Percentiles rank a stretch among this genome's conserved stretches.
These are phyloP conservation scores for Melanerpes aurifrons DNA, from an alignment of 2,113 vertebrate species.

Conservation along the genomic window DNA sequence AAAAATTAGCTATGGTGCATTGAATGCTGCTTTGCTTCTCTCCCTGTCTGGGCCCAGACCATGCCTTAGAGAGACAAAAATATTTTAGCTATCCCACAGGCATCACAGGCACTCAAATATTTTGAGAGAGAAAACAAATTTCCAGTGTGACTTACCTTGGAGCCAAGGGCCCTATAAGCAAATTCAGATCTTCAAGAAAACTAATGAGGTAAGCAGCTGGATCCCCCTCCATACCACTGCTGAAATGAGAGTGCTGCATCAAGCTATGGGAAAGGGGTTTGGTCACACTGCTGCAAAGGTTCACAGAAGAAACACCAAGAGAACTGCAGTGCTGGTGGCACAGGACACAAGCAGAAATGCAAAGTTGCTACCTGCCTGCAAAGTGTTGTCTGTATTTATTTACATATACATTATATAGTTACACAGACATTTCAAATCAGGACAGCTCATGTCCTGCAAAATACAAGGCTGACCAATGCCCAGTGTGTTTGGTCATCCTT, in stretches of 20 bases:
- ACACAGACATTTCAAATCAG: neutral
- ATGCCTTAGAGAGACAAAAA: neutral
- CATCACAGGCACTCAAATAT: neutral
- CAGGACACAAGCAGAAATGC: neutral
- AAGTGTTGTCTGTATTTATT: neutral
- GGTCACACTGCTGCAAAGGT: fast-evolving
- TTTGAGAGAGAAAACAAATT: neutral
- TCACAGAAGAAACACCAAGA: neutral
- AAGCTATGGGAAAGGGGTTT: fast-evolving
- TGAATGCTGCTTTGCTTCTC: neutral
- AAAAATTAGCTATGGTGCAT: neutral
- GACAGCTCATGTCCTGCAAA: neutral
- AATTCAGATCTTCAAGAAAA: conserved; percentile 4
- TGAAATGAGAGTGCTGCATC: neutral
- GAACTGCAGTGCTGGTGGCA: neutral
- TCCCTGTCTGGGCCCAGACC: neutral
- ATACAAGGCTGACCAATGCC: neutral
- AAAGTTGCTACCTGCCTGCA: neutral
- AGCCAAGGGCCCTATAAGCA: neutral
- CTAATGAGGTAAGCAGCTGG: neutral
- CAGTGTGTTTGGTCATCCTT: neutral
- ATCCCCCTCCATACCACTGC: neutral
- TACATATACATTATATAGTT: neutral
- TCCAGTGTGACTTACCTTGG: neutral
- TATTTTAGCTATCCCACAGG: neutral